phyloP scores from a whole-genome alignment of 2,797 vertebrate genomes.

The Channallabes apus region DNA sequence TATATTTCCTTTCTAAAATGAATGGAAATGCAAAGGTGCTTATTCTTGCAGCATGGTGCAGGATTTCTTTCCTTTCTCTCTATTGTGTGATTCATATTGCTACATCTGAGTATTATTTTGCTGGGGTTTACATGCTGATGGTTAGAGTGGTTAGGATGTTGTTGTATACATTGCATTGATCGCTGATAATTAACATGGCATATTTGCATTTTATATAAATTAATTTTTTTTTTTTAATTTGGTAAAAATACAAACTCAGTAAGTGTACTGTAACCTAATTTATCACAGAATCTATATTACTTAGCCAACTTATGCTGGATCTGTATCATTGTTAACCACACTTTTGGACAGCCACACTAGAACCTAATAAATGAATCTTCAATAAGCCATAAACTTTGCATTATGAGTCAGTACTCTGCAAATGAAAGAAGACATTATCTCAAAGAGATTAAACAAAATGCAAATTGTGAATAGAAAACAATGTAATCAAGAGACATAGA shows the following conservation, averaged over 20 bases:
- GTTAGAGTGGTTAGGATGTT: background rate
- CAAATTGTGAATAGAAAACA: background rate
- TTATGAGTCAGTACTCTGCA: background rate
- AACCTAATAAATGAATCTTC: background rate
- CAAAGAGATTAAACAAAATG: background rate
- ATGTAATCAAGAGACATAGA: background rate
- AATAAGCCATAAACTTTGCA: background rate
- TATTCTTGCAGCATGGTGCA: background rate
- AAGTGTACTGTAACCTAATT: background rate
- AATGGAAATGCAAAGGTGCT: background rate
- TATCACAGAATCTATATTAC: background rate
- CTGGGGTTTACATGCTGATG: background rate
- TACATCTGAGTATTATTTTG: background rate
- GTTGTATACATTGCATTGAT: background rate
- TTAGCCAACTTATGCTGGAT: background rate
- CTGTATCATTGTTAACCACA: background rate
- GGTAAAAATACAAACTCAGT: background rate
- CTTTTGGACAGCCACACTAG: background rate
- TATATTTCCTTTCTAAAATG: slow-evolving; percentile 1
- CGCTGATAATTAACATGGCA: background rate
- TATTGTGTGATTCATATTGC: background rate
- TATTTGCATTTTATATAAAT: too few relatives aligned
- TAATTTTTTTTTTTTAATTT: background rate
- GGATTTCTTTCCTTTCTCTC: background rate
- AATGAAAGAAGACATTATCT: background rate